Evolutionary conservation across 2,888 invertebrate species (phyloP), one percentile per base, ranked within the genome.

Genomic region (Ypsolopha sequella): DNA sequence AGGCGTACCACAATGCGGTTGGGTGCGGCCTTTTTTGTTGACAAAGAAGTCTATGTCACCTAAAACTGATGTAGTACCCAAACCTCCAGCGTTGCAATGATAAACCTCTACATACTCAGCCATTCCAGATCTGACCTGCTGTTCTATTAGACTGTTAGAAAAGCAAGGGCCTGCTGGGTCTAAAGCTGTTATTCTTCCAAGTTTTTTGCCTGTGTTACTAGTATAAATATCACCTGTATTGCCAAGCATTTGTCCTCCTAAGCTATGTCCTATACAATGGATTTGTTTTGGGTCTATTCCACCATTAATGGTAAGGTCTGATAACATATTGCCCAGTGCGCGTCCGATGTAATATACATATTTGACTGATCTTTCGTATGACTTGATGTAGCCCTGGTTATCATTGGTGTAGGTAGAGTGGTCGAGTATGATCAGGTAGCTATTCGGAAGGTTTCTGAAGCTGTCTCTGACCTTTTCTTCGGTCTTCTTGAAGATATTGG

Each of bases 61-160:
- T 36, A 89, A 62, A 0, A 88, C 81, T 51, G 78, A 78, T 0
- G 77, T 76, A 0, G 86, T 80, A 1, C 88, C 89, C 2, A 88
- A 62, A 0, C 76, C 77, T 10, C 89, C 90, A 52, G 87, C 87
- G 56, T 89, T 89, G 35, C 90, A 90, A 61, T 91, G 91, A 55
- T 90, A 84, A 0, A 88, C 84, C 61, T 90, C 90, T 0, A 91
- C 90, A 58, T 89, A 88, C 0, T 81, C 74, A 0, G 90, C 91
- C 34, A 90, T 88, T 6, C 84, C 82, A 14, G 84, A 75, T 48
- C 88, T 77, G 0, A 91, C 66, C 57, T 89, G 81, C 13, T 87
- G 77, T 45, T 80, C 64, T 1, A 76, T 69, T 0, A 70, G 59
- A 52, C 75, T 78, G 33, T 79, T 76, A 0, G 77, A 70, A 54